Conservation (phyloP, 2,797 vertebrate genomes). For the Sebastes jordani region DNA sequence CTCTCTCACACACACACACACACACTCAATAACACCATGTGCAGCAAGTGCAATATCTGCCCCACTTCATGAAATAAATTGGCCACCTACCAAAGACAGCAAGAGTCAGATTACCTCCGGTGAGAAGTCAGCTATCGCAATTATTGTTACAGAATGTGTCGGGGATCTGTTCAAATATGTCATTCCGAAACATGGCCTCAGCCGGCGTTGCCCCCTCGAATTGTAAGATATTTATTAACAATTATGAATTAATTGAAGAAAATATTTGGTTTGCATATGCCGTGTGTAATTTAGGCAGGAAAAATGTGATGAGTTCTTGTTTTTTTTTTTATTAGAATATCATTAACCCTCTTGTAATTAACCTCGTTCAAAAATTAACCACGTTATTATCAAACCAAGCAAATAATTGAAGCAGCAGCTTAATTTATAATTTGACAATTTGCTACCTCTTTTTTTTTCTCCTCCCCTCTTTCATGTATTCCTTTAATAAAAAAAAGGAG, state of each 20-base stretch:
- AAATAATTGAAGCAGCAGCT: conserved; percentile 85
- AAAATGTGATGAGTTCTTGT: conserved; percentile 75
- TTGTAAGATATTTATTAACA: conserved; percentile 79
- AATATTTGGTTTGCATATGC: conserved; percentile 81
- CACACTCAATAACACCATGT: conserved; percentile 43
- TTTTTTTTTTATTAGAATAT: conserved; percentile 77
- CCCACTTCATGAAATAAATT: conserved; percentile 78
- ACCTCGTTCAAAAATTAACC: conserved; percentile 86
- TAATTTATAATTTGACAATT: conserved; percentile 85
- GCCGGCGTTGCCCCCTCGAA: conserved; percentile 16
- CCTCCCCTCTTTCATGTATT: conserved; percentile 67
- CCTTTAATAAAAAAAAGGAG: conserved; percentile 60
- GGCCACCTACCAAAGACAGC: conserved; percentile 76
- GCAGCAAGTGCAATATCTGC: conserved; percentile 68
- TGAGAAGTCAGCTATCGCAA: conserved; percentile 68
- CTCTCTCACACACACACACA: conserved; percentile 4
- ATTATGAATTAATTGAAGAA: conserved; percentile 79
- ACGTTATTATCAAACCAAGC: conserved; percentile 85
- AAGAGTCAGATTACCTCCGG: conserved; percentile 69
- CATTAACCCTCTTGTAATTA: conserved; percentile 86
- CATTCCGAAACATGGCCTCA: conserved; percentile 61
- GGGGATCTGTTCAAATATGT: conserved; percentile 74
- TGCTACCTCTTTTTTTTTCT: conserved; percentile 72
- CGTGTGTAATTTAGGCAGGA: conserved; percentile 69
- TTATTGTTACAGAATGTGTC: conserved; percentile 75